A percentile compares a stretch with the other conserved stretches of the same genome.
phyloP scores from a whole-genome alignment of 2,797 vertebrate species.

The Neosilurus hyrtlii region DNA sequence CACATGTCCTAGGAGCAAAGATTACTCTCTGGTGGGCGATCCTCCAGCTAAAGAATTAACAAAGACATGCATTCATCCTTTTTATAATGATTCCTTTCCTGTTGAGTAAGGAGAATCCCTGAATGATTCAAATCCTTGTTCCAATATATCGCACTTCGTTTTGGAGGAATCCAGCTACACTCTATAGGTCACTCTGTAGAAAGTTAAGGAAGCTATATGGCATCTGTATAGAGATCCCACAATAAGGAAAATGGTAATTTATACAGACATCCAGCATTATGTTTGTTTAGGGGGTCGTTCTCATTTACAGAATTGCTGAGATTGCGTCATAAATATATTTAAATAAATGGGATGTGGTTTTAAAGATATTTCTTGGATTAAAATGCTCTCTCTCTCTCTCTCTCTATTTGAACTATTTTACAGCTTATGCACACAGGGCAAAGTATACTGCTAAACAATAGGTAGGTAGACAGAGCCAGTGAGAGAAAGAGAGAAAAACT shows the following conservation, averaged over 20 bases:
- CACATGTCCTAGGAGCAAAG: constrained; percentile 6
- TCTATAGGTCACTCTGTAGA: background rate
- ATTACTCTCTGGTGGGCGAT: constrained; percentile 30
- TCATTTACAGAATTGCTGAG: background rate
- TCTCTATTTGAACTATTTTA: background rate
- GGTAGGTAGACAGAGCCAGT: constrained; percentile 11
- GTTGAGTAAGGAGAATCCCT: constrained; percentile 28
- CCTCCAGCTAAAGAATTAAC: constrained; percentile 43
- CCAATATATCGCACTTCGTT: background rate
- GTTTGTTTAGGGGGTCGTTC: too few relatives aligned
- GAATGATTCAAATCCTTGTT: constrained; percentile 3
- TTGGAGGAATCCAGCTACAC: background rate
- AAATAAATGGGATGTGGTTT: background rate
- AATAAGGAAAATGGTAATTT: background rate
- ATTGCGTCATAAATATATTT: background rate
- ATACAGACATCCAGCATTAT: background rate
- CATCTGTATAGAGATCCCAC: background rate
- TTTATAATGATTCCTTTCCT: constrained; percentile 41
- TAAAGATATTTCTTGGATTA: background rate
- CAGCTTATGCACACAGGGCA: background rate
- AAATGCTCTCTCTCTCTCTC: background rate
- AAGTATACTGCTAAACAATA: constrained; percentile 8
- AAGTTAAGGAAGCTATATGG: background rate
- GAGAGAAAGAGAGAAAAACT: constrained; percentile 35
- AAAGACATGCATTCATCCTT: constrained; percentile 47